These are phyloP conservation scores for Branchipolynoe longqiensis DNA, from an alignment of 2,888 invertebrate species.

Conservation along the genomic window DNA sequence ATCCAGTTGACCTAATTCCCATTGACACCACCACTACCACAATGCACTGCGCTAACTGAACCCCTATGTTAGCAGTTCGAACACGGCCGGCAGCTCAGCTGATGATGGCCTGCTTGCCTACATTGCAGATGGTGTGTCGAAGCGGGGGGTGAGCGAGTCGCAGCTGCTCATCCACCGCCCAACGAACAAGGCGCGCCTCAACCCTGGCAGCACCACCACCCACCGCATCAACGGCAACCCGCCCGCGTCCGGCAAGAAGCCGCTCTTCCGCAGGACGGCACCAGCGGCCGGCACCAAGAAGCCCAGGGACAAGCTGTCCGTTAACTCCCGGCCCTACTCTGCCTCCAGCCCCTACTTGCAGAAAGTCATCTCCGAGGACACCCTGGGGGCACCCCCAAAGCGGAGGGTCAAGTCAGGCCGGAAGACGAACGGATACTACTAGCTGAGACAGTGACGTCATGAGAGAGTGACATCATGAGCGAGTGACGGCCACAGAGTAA, in stretches of 20 bases:
- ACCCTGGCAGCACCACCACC: constrained; percentile 42
- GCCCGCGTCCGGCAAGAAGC: constrained; percentile 60
- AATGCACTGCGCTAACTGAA: no score
- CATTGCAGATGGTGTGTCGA: constrained; percentile 57
- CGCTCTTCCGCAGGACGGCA: constrained; percentile 58
- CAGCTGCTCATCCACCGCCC: constrained; percentile 62
- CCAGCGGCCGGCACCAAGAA: constrained; percentile 61
- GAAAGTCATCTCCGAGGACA: constrained; percentile 55
- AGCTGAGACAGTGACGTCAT: not conserved
- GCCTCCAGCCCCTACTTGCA: constrained; percentile 71
- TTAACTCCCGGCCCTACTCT: constrained; percentile 77
- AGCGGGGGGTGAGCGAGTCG: constrained; percentile 50
- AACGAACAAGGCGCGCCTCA: constrained; percentile 8
- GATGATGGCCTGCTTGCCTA: no score
- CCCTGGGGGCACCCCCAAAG: constrained; percentile 12
- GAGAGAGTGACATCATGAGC: not conserved
- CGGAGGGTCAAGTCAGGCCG: constrained; percentile 61
- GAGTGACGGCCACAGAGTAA: no score
- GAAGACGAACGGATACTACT: constrained; percentile 55
- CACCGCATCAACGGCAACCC: constrained; percentile 61
- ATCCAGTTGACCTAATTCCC: no score
- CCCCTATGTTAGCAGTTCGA: no score
- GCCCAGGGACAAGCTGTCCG: constrained; percentile 68
- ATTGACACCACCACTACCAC: no score
- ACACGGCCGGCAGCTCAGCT: no score